These are phyloP conservation scores for Chrysotoxum bicinctum DNA, from an alignment of 2,888 invertebrate genomes.

Conservation along the genomic window DNA sequence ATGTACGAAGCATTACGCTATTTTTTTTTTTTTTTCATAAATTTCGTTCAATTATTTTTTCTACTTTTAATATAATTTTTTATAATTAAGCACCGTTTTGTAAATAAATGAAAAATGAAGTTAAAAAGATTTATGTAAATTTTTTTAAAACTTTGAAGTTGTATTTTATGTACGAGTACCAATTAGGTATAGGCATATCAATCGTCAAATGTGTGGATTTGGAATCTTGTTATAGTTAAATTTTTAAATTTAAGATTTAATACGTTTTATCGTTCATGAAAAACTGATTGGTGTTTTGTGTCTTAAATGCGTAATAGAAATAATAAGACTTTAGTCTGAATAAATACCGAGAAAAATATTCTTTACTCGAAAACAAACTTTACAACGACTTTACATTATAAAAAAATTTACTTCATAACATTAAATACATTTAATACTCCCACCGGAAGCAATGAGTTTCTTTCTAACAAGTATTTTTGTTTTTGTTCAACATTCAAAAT, in stretches of 20 bases:
- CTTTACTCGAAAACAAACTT: not conserved
- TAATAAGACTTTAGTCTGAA: no score
- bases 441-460: not conserved
- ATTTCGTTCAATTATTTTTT: conserved; percentile 2
- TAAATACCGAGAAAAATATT: not conserved
- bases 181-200: not conserved
- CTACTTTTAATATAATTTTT: not conserved
- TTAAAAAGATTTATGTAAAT: conserved; percentile 2
- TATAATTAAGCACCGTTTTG: conserved; percentile 44
- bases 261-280: no score
- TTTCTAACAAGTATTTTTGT: not conserved
- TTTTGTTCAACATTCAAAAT: not conserved
- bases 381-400: no score
- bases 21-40: not conserved
- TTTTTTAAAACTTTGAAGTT: not conserved
- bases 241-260: no score
- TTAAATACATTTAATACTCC: not conserved
- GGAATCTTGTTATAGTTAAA: no score
- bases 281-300: no score
- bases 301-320: no score
- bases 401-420: not conserved
- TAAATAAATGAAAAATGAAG: not conserved
- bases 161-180: not conserved
- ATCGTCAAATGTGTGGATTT: not conserved
- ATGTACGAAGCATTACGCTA: not conserved